phyloP scores from a whole-genome alignment of 2,113 vertebrate genomes.

The Triplophysa siluroides region DNA sequence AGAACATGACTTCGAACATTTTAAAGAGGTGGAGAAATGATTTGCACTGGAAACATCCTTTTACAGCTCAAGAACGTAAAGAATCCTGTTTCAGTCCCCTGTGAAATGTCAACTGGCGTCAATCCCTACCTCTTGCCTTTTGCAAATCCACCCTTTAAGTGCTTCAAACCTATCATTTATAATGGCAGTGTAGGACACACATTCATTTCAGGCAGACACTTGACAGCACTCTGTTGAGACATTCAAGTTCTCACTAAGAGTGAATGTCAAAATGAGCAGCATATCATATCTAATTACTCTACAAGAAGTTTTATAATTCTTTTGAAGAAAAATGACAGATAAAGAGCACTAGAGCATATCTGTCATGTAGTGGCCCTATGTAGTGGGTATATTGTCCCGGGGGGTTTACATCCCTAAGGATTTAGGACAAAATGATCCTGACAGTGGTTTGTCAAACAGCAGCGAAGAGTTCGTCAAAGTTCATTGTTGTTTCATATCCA shows the following conservation, averaged over 20 bases:
- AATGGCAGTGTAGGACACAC: conserved; percentile 1
- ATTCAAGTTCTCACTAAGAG: conserved; percentile 2
- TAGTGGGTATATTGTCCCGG: conserved; percentile 20
- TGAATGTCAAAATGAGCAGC: conserved; percentile 35
- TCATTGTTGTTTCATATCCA: not conserved
- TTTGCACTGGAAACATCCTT: conserved; percentile 17
- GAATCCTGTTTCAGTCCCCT: conserved; percentile 6
- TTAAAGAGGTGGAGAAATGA: not conserved
- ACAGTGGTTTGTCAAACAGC: conserved; percentile 27
- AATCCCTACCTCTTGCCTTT: not conserved
- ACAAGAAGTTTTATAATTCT: conserved; percentile 44
- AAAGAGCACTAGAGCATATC: conserved; percentile 29
- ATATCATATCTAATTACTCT: conserved; percentile 42
- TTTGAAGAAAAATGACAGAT: conserved; percentile 38
- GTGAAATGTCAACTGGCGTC: conserved; percentile 6
- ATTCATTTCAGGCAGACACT: conserved; percentile 22
- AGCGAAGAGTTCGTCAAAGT: not conserved
- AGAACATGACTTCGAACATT: not conserved
- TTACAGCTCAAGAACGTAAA: conserved; percentile 3
- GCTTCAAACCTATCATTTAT: conserved; percentile 29
- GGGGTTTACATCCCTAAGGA: not conserved
- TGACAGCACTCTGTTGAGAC: conserved; percentile 40
- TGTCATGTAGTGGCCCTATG: conserved; percentile 21
- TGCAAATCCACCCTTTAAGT: conserved; percentile 9
- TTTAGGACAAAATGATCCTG: not conserved